Percentiles rank a stretch among this genome's conserved stretches.
phyloP scores from a whole-genome alignment of 2,888 invertebrate species.

The Agelastica alni region DNA sequence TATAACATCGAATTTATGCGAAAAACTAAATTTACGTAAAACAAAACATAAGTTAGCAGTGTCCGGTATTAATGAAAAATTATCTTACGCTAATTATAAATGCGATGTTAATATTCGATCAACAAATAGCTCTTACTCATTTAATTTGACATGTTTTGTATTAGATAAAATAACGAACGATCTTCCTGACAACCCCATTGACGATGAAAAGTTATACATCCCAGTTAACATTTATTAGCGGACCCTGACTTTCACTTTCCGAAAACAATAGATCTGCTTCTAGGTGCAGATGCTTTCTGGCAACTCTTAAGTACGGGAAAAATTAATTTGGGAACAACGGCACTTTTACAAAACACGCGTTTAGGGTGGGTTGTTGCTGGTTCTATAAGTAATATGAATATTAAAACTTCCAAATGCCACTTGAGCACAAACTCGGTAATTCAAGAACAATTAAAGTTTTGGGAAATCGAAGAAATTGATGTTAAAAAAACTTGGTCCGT shows the following conservation, averaged over 20 bases:
- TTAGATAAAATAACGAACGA: constrained; percentile 23
- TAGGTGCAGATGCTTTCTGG: constrained; percentile 23
- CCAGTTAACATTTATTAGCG: constrained; percentile 15
- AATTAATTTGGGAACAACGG: constrained; percentile 11
- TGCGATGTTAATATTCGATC: constrained; percentile 19
- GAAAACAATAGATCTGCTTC: constrained; percentile 23
- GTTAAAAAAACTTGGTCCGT: constrained; percentile 14
- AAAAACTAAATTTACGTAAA: constrained; percentile 18
- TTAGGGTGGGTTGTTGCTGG: neutral
- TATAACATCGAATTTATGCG: constrained; percentile 22
- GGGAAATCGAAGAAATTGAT: constrained; percentile 23
- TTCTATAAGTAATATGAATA: too few species aligned
- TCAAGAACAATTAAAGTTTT: constrained; percentile 23
- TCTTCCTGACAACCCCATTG: neutral
- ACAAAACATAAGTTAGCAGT: constrained; percentile 13
- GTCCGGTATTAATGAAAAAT: constrained; percentile 10
- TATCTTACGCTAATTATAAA: constrained; percentile 17
- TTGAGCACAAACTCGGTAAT: constrained; percentile 8
- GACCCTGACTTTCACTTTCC: constrained; percentile 23
- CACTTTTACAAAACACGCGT: constrained; percentile 10
- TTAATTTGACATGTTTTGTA: constrained; percentile 24
- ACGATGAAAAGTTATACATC: neutral
- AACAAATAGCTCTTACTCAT: constrained; percentile 7
- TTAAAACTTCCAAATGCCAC: constrained; percentile 3
- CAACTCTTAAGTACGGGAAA: constrained; percentile 5